A percentile compares a stretch with the other conserved stretches of the same genome.
Evolutionary conservation across 2,113 vertebrate genomes (phyloP).

Genomic region (Epinephelus lanceolatus): DNA sequence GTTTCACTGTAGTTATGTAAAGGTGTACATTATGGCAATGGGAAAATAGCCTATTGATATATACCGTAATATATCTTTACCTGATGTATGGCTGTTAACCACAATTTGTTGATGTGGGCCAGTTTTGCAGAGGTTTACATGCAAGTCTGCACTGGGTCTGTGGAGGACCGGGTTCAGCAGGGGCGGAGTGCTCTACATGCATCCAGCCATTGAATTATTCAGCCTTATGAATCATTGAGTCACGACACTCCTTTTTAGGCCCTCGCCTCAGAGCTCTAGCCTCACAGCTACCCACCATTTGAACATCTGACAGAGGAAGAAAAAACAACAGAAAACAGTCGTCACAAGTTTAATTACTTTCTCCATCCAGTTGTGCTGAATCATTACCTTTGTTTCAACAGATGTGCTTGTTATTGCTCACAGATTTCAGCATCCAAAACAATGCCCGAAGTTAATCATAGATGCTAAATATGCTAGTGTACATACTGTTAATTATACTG

Average conservation of each 20-base stretch:
- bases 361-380: slow-evolving; percentile 13
- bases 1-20: not conserved
- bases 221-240: slow-evolving; percentile 86
- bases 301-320: slow-evolving; percentile 61
- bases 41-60: not conserved
- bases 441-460: not conserved
- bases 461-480: not conserved
- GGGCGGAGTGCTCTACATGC: slow-evolving; percentile 79
- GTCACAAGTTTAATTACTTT: slow-evolving; percentile 16
- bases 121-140: slow-evolving; percentile 51
- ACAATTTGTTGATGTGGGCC: slow-evolving; percentile 2
- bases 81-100: not conserved
- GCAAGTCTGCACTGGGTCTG: slow-evolving; percentile 49
- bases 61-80: not conserved
- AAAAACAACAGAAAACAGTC: slow-evolving; percentile 42
- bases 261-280: slow-evolving; percentile 63
- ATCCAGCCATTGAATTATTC: slow-evolving; percentile 84
- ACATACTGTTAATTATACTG: not conserved
- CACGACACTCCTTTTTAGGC: slow-evolving; percentile 78
- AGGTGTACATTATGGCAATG: not conserved
- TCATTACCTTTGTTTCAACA: slow-evolving; percentile 14
- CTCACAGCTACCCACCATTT: slow-evolving; percentile 55
- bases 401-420: not conserved
- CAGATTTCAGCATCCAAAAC: slow-evolving; percentile 23
- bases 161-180: slow-evolving; percentile 75